Evolutionary conservation across 2,888 invertebrate species (phyloP).

Genomic region (Phalangium opilio): DNA sequence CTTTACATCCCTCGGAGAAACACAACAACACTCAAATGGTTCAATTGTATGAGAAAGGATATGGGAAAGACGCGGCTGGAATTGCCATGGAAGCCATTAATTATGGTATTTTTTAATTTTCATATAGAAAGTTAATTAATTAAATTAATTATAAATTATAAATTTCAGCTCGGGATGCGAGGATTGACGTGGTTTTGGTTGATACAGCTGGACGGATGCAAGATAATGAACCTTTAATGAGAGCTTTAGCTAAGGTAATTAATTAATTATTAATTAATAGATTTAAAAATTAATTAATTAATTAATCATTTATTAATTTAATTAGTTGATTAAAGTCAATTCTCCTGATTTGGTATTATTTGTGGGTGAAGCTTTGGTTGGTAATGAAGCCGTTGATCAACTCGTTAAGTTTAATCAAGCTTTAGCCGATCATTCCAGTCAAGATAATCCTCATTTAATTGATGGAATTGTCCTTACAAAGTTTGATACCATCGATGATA

Average conservation of each 20-base stretch:
- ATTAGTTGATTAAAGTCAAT: conserved; percentile 79
- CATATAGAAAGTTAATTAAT: no score
- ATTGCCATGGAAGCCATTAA: conserved; percentile 95
- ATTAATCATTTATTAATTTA: conserved; percentile 8
- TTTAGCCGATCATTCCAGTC: conserved; percentile 74
- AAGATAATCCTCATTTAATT: conserved; percentile 70
- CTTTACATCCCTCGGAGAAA: conserved; percentile 65
- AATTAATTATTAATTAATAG: neutral
- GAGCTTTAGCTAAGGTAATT: conserved; percentile 71
- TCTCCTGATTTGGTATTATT: conserved; percentile 96
- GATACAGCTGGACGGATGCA: conserved; percentile 99
- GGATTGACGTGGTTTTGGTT: conserved; percentile 81
- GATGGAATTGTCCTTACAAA: conserved; percentile 99
- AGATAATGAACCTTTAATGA: conserved; percentile 98
- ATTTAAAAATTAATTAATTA: no score
- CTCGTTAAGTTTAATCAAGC: conserved; percentile 97
- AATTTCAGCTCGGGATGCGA: conserved; percentile 48
- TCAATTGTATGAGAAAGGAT: conserved; percentile 88
- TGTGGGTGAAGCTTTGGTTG: conserved; percentile 98
- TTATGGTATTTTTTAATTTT: conserved; percentile 39
- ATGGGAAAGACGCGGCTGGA: conserved; percentile 93
- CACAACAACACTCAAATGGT: conserved; percentile 66
- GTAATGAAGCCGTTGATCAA: conserved; percentile 99
- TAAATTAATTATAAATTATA: conserved; percentile 2
- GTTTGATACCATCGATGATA: conserved; percentile 99